Conservation (phyloP, 2,888 invertebrate species). For the Muschampia plurimacula region DNA sequence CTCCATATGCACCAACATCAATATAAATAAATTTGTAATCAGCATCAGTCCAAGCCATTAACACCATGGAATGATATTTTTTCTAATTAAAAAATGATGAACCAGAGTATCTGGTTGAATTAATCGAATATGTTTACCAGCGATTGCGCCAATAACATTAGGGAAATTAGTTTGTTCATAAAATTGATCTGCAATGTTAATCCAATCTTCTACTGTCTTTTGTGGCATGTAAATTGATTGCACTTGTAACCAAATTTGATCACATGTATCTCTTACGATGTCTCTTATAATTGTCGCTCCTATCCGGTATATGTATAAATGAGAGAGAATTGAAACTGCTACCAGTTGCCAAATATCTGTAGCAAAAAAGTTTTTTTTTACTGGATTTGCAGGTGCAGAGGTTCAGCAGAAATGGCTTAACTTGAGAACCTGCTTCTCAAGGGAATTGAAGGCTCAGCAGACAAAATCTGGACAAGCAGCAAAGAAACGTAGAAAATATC, state of each 20-base stretch:
- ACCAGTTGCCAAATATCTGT: not conserved
- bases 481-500: not conserved
- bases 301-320: not conserved
- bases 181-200: not conserved
- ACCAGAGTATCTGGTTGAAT: not conserved
- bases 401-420: not conserved
- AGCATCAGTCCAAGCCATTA: not conserved
- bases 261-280: not conserved
- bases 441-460: not conserved
- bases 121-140: not conserved
- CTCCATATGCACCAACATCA: not conserved
- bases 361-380: not conserved
- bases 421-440: not conserved
- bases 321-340: not conserved
- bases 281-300: not conserved
- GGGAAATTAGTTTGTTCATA: not conserved
- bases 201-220: not conserved
- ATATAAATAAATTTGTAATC: slow-evolving; percentile 5
- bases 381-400: not conserved
- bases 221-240: not conserved
- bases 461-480: not conserved
- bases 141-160: not conserved
- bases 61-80: not conserved
- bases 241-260: not conserved
- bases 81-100: not conserved